These are phyloP conservation scores for Eurosta solidaginis DNA, from an alignment of 1,140 invertebrate genomes.

Conservation along the genomic window DNA sequence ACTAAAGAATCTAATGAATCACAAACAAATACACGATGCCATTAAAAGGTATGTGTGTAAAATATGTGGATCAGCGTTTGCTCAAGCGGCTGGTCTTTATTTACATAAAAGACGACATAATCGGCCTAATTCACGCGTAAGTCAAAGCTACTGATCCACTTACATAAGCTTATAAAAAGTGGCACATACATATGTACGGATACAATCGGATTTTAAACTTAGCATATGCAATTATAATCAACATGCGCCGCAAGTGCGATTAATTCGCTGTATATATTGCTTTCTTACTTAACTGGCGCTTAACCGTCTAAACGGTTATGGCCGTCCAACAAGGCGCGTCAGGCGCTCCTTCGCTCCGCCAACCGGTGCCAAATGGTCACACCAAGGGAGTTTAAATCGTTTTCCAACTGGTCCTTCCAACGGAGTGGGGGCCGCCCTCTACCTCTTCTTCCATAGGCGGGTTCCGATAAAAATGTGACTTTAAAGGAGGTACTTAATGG, in stretches of 20 bases:
- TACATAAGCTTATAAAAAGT: slow-evolving; percentile 14
- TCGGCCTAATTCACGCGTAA: slow-evolving; percentile 26
- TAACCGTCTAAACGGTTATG: no score
- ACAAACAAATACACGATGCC: slow-evolving; percentile 61
- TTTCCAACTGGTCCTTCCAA: no score
- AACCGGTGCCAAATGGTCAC: no score
- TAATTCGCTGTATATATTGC: no score
- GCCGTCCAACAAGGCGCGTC: no score
- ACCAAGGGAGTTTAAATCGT: no score
- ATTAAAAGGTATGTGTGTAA: slow-evolving; percentile 60
- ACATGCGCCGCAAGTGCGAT: not conserved
- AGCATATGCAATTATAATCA: not conserved
- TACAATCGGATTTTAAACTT: not conserved
- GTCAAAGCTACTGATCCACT: slow-evolving; percentile 1
- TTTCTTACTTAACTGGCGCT: no score
- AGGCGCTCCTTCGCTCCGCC: no score
- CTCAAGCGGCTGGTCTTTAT: slow-evolving; percentile 59
- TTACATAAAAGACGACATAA: slow-evolving; percentile 61
- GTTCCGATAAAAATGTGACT: no score
- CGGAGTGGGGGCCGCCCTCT: no score
- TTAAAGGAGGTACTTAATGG: no score
- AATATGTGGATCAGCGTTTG: slow-evolving; percentile 61
- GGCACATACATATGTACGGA: not conserved
- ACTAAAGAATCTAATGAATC: slow-evolving; percentile 54
- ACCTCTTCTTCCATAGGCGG: no score